Conservation (phyloP, 2,888 invertebrate genomes). For the Leistus spinibarbis region DNA sequence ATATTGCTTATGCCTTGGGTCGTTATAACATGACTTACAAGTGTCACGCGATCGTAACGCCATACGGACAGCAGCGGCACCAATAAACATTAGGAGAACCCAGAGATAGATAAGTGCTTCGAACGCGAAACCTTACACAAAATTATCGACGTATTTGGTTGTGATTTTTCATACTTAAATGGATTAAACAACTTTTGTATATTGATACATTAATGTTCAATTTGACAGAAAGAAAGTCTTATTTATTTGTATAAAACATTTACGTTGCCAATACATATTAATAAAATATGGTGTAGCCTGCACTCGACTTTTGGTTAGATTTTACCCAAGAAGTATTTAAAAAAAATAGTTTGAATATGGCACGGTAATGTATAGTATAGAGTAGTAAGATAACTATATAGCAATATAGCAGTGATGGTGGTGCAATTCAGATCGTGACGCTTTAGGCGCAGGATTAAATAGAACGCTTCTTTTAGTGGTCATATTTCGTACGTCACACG, state of each 20-base stretch:
- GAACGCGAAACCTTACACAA: not conserved
- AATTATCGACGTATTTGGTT: not conserved
- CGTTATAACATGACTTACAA: constrained; percentile 31
- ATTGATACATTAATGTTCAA: too few relatives aligned
- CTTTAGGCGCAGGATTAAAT: constrained; percentile 33
- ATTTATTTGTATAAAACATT: not conserved
- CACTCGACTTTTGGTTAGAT: too few relatives aligned
- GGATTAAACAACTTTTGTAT: not conserved
- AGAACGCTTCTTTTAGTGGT: constrained; percentile 17
- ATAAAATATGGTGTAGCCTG: too few relatives aligned
- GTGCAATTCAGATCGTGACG: constrained; percentile 36
- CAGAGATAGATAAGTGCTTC: too few relatives aligned
- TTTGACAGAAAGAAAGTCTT: not conserved
- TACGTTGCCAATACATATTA: not conserved
- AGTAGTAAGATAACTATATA: not conserved
- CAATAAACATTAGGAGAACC: not conserved
- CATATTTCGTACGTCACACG: constrained; percentile 27
- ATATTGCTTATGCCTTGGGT: constrained; percentile 8
- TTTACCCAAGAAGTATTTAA: too few relatives aligned
- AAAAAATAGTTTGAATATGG: not conserved
- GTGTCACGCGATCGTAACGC: constrained; percentile 27
- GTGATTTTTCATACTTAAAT: too few relatives aligned
- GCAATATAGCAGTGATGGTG: not conserved
- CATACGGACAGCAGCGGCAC: not conserved
- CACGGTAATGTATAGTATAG: too few relatives aligned